Percentiles rank a stretch among this genome's conserved stretches.
phyloP scores from a whole-genome alignment of 2,113 vertebrate genomes.

The Conger conger region DNA sequence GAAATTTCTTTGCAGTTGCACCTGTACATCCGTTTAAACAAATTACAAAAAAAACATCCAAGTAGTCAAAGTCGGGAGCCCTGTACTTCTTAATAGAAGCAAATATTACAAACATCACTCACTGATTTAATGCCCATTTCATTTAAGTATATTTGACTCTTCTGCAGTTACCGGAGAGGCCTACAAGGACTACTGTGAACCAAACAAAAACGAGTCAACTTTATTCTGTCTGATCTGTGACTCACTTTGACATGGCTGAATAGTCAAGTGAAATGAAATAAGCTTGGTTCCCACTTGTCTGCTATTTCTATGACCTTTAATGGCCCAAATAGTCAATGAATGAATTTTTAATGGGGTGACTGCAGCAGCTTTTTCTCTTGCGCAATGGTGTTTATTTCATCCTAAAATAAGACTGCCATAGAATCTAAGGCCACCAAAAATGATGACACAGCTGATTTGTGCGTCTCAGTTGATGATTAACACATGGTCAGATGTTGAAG shows the following conservation, averaged over 20 bases:
- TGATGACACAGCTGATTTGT: not conserved
- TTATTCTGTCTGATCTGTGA: not conserved
- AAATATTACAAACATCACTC: not conserved
- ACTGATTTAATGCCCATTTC: not conserved
- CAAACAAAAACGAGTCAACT: not conserved
- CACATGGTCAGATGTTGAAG: not conserved
- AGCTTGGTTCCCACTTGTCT: conserved; percentile 1
- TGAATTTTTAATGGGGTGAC: conserved; percentile 56
- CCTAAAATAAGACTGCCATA: conserved; percentile 9
- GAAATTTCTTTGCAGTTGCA: too few relatives aligned
- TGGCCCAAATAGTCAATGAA: conserved; percentile 42
- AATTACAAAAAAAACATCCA: too few relatives aligned
- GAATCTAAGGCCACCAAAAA: not conserved
- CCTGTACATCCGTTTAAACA: too few relatives aligned
- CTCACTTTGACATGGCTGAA: not conserved
- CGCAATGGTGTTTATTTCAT: conserved; percentile 24
- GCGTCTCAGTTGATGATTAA: not conserved
- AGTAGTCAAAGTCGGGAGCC: too few relatives aligned
- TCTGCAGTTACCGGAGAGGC: not conserved
- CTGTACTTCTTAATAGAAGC: not conserved
- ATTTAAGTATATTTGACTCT: not conserved
- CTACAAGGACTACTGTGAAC: not conserved
- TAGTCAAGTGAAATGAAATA: not conserved
- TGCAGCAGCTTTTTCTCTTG: conserved; percentile 30
- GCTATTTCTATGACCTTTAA: conserved; percentile 24